These are phyloP conservation scores for Drosophila longiperda DNA, from an alignment of 2,888 invertebrate species.

Conservation along the genomic window DNA sequence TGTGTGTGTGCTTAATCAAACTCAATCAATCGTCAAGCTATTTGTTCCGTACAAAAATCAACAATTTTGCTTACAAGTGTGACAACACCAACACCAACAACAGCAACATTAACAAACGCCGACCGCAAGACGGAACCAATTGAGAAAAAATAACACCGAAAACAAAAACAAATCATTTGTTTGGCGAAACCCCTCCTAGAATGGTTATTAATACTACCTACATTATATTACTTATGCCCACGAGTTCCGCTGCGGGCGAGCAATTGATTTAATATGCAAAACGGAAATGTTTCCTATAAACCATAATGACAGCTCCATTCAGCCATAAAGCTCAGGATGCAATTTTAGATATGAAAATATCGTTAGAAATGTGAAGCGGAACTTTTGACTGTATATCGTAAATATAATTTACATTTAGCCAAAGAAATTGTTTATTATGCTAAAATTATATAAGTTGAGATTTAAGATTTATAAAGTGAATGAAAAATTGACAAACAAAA, in stretches of 20 bases:
- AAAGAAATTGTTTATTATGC: background rate
- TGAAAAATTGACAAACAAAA: background rate
- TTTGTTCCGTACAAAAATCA: slow-evolving; percentile 70
- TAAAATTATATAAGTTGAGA: background rate
- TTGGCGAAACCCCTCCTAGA: slow-evolving; percentile 37
- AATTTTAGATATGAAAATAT: background rate
- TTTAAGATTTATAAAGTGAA: background rate
- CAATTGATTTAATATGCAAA: slow-evolving; percentile 64
- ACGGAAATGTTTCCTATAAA: slow-evolving; percentile 50
- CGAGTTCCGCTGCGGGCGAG: slow-evolving; percentile 16
- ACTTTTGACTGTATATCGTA: background rate
- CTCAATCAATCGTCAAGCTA: slow-evolving; percentile 72
- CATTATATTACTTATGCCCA: slow-evolving; percentile 5
- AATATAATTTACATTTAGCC: background rate
- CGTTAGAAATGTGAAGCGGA: background rate
- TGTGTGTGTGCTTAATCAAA: slow-evolving; percentile 64
- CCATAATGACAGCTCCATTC: slow-evolving; percentile 1
- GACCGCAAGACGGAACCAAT: slow-evolving; percentile 64
- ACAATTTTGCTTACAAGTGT: slow-evolving; percentile 72
- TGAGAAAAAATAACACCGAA: background rate
- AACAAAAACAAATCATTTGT: slow-evolving; percentile 9
- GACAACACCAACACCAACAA: slow-evolving; percentile 24
- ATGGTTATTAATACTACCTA: slow-evolving; percentile 20
- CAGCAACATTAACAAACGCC: slow-evolving; percentile 16
- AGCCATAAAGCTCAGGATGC: background rate